phyloP scores from a whole-genome alignment of 1,140 invertebrate species.

The Plodia interpunctella region DNA sequence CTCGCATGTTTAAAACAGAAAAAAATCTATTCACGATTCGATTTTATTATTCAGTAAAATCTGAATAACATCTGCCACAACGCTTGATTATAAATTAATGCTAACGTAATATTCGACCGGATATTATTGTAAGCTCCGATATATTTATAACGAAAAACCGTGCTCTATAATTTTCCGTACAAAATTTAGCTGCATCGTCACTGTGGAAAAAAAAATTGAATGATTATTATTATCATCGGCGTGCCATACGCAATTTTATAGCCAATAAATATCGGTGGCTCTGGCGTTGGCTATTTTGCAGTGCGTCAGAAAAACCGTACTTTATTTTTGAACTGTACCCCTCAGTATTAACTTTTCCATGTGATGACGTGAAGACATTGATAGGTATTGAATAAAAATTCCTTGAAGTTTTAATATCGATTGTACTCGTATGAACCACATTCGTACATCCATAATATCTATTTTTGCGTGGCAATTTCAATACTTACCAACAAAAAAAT shows the following conservation, averaged over 20 bases:
- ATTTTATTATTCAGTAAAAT: slow-evolving; percentile 36
- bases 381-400: no score
- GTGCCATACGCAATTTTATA: slow-evolving; percentile 50
- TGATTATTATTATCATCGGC: slow-evolving; percentile 36
- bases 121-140: slow-evolving; percentile 51
- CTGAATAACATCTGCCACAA: slow-evolving; percentile 51
- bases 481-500: no score
- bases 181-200: slow-evolving; percentile 32
- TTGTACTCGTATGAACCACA: background rate
- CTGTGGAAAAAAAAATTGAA: slow-evolving; percentile 26
- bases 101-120: slow-evolving; percentile 48
- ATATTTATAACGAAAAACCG: slow-evolving; percentile 40
- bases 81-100: slow-evolving; percentile 52
- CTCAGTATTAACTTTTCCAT: slow-evolving; percentile 11
- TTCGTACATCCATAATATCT: background rate
- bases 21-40: background rate
- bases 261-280: slow-evolving; percentile 59
- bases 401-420: no score
- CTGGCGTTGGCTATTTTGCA: slow-evolving; percentile 47
- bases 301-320: slow-evolving; percentile 36
- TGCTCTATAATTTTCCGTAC: slow-evolving; percentile 35
- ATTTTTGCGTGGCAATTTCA: no score
- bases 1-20: background rate
- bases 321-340: slow-evolving; percentile 50
- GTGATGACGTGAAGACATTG: no score